A percentile compares a stretch with the other conserved stretches of the same genome.
Evolutionary conservation across 1,140 invertebrate genomes (phyloP).

Genomic region (Drosophila bocqueti): DNA sequence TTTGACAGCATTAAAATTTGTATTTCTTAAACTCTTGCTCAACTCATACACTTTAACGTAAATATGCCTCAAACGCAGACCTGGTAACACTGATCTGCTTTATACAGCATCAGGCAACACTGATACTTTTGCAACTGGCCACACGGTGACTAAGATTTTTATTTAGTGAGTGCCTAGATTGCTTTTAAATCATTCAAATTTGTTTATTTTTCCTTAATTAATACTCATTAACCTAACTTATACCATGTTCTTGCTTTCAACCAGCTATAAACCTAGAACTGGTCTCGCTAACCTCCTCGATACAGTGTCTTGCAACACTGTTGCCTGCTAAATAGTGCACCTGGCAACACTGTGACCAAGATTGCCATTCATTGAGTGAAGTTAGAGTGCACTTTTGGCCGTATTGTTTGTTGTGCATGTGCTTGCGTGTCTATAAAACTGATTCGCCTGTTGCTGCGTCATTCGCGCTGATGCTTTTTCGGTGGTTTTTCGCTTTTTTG

Average conservation of each 20-base stretch:
- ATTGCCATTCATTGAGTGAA: constrained; percentile 9
- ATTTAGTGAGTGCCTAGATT: too few relatives aligned
- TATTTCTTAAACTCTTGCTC: too few relatives aligned
- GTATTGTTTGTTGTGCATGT: constrained; percentile 16
- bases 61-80: too few relatives aligned
- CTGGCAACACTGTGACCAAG: constrained; percentile 16
- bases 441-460: constrained; percentile 40
- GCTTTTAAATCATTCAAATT: too few relatives aligned
- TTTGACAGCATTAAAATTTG: too few relatives aligned
- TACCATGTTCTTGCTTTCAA: neutral
- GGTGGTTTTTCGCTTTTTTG: constrained; percentile 22
- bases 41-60: neutral
- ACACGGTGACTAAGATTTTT: too few relatives aligned
- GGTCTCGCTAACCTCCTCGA: too few relatives aligned
- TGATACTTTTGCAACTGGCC: too few relatives aligned
- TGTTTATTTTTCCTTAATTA: neutral
- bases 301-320: constrained; percentile 1
- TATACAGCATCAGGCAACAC: too few relatives aligned
- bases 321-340: neutral
- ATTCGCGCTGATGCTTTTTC: constrained; percentile 22
- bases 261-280: too few relatives aligned
- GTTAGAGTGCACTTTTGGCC: constrained; percentile 22
- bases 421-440: constrained; percentile 28
- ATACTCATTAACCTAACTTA: neutral
- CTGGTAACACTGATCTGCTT: too few relatives aligned